Conservation (phyloP, 2,888 invertebrate species). For the Sphinx pinastri region DNA sequence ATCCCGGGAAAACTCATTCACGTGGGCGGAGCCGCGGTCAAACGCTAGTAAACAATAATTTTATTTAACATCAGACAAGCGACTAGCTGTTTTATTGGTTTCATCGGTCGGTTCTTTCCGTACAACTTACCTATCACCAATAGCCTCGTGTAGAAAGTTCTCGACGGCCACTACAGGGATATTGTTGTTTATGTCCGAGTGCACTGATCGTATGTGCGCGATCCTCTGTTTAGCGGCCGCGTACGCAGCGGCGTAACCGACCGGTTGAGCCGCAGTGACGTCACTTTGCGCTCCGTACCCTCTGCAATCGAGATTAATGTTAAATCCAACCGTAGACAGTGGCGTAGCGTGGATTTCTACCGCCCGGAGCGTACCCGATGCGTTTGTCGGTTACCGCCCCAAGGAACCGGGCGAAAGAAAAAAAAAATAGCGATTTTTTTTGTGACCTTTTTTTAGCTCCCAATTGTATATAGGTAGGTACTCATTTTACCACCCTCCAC, state of each 20-base stretch:
- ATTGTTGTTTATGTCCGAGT: slow-evolving; percentile 83
- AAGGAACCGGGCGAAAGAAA: no score
- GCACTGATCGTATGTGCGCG: slow-evolving; percentile 81
- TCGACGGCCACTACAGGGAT: slow-evolving; percentile 90
- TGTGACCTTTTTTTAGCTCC: no score
- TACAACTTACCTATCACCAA: slow-evolving; percentile 80
- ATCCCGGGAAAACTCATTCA: no score
- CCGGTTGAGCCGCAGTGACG: slow-evolving; percentile 89
- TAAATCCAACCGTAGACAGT: background rate
- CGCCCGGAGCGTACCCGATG: no score
- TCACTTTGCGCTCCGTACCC: slow-evolving; percentile 85
- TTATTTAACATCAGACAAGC: background rate
- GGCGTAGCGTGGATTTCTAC: no score
- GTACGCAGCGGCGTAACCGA: slow-evolving; percentile 90
- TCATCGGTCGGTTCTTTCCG: no score
- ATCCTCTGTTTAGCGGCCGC: slow-evolving; percentile 90
- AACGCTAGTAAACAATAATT: no score
- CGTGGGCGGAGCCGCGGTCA: no score
- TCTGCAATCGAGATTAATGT: slow-evolving; percentile 56
- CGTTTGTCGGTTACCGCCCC: no score
- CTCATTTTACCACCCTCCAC: no score
- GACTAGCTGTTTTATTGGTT: background rate
- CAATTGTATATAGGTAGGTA: no score
- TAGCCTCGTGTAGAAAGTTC: slow-evolving; percentile 89
- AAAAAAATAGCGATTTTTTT: no score